Conservation (phyloP, 2,888 invertebrate species). For the Caenorhabditis sp. region DNA sequence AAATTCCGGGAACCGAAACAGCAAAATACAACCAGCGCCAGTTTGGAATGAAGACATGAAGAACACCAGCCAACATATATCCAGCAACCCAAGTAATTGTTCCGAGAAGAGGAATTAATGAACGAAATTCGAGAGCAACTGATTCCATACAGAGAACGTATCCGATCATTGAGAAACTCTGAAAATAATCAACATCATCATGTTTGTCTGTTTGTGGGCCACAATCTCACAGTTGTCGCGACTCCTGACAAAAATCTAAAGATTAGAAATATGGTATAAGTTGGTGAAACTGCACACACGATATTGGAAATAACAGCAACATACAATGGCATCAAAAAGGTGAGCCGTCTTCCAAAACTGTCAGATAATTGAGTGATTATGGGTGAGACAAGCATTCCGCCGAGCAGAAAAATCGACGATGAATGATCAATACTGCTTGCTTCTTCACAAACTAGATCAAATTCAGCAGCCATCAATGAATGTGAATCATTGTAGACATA, state of each 20-base stretch:
- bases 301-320: slow-evolving; percentile 61
- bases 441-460: slow-evolving; percentile 62
- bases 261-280: slow-evolving; percentile 57
- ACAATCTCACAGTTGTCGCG: slow-evolving; percentile 56
- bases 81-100: slow-evolving; percentile 45
- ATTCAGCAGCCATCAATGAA: slow-evolving; percentile 45
- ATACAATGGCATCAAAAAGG: slow-evolving; percentile 63
- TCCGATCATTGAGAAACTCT: slow-evolving; percentile 43
- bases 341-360: slow-evolving; percentile 55
- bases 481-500: slow-evolving; percentile 26
- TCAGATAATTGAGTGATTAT: slow-evolving; percentile 63
- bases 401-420: slow-evolving; percentile 63
- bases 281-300: slow-evolving; percentile 56
- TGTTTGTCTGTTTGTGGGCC: no score
- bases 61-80: slow-evolving; percentile 63
- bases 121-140: slow-evolving; percentile 50
- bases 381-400: slow-evolving; percentile 59
- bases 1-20: slow-evolving; percentile 53
- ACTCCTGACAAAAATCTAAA: slow-evolving; percentile 65
- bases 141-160: slow-evolving; percentile 52
- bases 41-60: slow-evolving; percentile 49
- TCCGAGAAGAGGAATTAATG: slow-evolving; percentile 44
- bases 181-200: no score
- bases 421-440: slow-evolving; percentile 53
- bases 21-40: slow-evolving; percentile 65